Conservation (phyloP, 2,797 vertebrate species). For the Steatocranus sp. region DNA sequence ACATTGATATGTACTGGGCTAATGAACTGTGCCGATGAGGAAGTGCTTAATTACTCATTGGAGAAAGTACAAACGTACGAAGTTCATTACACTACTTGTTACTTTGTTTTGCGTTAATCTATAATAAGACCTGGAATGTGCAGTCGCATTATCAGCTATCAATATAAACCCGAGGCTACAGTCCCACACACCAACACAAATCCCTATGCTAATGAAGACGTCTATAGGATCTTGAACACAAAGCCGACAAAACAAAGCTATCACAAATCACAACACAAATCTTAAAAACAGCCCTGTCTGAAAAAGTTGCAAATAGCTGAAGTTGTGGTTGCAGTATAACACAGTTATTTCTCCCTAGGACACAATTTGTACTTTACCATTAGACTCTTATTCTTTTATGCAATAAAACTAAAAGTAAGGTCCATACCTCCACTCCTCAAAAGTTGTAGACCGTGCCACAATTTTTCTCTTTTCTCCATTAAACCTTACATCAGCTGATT, state of each 20-base stretch:
- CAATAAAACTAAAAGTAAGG: background rate
- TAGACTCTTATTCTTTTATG: background rate
- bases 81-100: background rate
- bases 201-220: background rate
- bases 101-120: background rate
- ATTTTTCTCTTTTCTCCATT: background rate
- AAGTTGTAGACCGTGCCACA: background rate
- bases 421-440: background rate
- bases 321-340: background rate
- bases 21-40: background rate
- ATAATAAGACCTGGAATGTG: background rate
- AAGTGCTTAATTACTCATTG: background rate
- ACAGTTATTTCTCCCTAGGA: background rate
- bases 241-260: background rate
- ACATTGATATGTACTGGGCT: background rate
- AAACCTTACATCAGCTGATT: background rate
- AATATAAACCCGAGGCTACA: background rate
- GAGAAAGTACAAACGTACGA: background rate
- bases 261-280: background rate
- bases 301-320: background rate
- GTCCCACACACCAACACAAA: background rate
- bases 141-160: background rate
- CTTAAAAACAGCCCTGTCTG: background rate
- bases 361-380: background rate
- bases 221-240: background rate